Conservation (phyloP, 2,888 invertebrate genomes). For the Lottia scabra region DNA sequence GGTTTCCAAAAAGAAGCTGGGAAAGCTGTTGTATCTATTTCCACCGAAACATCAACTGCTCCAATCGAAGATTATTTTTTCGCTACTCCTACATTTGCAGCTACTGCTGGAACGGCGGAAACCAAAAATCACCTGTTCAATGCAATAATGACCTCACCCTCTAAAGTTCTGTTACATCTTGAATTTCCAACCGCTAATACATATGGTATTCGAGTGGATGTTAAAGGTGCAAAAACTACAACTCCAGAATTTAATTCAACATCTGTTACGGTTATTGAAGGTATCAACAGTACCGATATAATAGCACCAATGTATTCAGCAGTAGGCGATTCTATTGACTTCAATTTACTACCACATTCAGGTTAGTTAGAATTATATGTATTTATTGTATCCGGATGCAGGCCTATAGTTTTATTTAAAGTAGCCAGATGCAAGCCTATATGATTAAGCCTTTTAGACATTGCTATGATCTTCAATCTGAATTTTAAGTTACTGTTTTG, state of each 20-base stretch:
- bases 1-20: conserved; percentile 33
- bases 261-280: conserved; percentile 42
- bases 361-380: too few relatives aligned
- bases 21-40: conserved; percentile 23
- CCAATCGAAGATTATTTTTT: neutral
- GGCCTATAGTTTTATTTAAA: too few relatives aligned
- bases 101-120: neutral
- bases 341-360: conserved; percentile 48
- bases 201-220: neutral
- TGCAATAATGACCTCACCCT: neutral
- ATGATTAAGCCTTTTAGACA: too few relatives aligned
- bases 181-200: neutral
- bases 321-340: conserved; percentile 26
- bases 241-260: conserved; percentile 11
- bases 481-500: too few relatives aligned
- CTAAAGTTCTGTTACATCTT: neutral
- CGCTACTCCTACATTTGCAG: neutral
- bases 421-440: too few relatives aligned
- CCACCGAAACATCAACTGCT: neutral
- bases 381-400: too few relatives aligned
- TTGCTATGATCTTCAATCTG: too few relatives aligned
- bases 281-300: conserved; percentile 52
- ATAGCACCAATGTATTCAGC: conserved; percentile 32
- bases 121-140: neutral
- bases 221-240: conserved; percentile 17